A percentile compares a stretch with the other conserved stretches of the same genome.
These are phyloP conservation scores for Paracanthobrama guichenoti DNA, from an alignment of 2,113 vertebrate genomes.

Conservation along the genomic window DNA sequence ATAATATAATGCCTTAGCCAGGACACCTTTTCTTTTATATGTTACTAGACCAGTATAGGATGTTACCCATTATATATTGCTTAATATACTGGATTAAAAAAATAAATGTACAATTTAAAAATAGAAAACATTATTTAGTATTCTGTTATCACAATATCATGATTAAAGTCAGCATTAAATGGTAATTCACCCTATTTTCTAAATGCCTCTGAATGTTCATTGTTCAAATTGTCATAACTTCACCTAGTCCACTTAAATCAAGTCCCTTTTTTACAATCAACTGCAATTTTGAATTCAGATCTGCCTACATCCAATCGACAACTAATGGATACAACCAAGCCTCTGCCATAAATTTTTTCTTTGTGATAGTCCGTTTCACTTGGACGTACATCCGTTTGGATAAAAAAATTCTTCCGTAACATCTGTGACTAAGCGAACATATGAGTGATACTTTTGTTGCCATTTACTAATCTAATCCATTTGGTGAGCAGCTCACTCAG, in stretches of 20 bases:
- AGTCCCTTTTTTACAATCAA: background rate
- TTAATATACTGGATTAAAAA: background rate
- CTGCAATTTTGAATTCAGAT: background rate
- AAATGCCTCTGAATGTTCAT: background rate
- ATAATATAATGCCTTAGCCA: background rate
- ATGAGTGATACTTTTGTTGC: background rate
- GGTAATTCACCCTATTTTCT: background rate
- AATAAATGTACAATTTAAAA: background rate
- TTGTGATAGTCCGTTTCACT: background rate
- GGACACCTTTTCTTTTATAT: background rate
- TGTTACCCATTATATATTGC: background rate
- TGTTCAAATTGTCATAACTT: background rate
- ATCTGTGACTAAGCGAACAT: background rate
- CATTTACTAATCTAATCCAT: background rate
- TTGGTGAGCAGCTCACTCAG: background rate
- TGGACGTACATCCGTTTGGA: background rate
- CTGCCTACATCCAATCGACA: background rate
- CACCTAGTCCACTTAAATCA: background rate
- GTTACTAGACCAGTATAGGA: background rate
- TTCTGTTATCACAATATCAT: background rate
- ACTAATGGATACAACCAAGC: background rate
- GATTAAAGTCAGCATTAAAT: background rate
- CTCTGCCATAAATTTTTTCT: background rate
- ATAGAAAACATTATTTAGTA: background rate
- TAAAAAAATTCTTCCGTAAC: background rate